Percentiles rank a stretch among this genome's conserved stretches.
phyloP scores from a whole-genome alignment of 2,888 invertebrate genomes.

The Drosophila quinaria region DNA sequence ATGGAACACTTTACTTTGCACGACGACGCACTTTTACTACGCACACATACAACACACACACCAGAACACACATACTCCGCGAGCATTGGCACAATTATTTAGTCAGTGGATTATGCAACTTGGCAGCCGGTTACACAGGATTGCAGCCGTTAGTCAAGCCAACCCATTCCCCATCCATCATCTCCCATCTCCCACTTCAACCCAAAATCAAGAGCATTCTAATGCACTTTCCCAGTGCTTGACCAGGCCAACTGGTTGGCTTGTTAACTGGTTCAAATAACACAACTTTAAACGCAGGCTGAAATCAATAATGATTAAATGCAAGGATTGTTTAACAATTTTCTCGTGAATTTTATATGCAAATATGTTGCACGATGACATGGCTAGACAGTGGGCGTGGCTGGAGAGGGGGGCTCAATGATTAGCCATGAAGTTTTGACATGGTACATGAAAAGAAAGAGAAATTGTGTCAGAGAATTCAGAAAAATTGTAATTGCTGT shows the following conservation, averaged over 20 bases:
- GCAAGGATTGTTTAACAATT: conserved; percentile 25
- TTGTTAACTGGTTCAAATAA: conserved; percentile 52
- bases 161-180: background rate
- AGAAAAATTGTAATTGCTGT: conserved; percentile 34
- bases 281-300: conserved; percentile 14
- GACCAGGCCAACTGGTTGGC: conserved; percentile 21
- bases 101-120: conserved; percentile 46
- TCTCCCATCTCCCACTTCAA: background rate
- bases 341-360: conserved; percentile 9
- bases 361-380: conserved; percentile 17
- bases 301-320: conserved; percentile 28
- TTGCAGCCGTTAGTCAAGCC: conserved; percentile 16
- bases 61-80: background rate
- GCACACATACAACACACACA: conserved; percentile 28
- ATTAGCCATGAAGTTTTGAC: conserved; percentile 36
- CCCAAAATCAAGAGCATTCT: conserved; percentile 13
- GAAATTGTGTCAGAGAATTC: conserved; percentile 60
- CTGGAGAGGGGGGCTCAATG: conserved; percentile 8
- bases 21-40: conserved; percentile 66
- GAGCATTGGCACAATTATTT: conserved; percentile 38
- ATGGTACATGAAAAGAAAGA: conserved; percentile 32
- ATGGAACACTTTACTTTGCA: conserved; percentile 44
- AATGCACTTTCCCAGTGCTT: conserved; percentile 29
- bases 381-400: conserved; percentile 38
- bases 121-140: conserved; percentile 62